Evolutionary conservation across 2,797 vertebrate genomes (phyloP), one percentile per base, ranked within the genome.

Genomic region (Hyperoplus immaculatus): DNA sequence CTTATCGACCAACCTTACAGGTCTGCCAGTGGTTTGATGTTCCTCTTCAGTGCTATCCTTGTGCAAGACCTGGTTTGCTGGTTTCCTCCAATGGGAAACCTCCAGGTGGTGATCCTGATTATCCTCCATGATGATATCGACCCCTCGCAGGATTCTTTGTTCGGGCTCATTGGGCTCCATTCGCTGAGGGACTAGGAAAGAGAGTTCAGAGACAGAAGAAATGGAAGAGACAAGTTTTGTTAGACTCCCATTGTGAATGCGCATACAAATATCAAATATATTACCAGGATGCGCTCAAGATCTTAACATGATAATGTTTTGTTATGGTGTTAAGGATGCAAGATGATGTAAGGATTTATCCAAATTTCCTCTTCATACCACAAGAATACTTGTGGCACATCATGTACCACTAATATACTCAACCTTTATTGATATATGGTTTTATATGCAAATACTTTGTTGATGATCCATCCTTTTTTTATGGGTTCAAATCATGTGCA

Each of bases 121-220:
- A 29, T 29, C 29, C 86, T 85, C 66, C 29, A 36, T 75, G 68
- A 83, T 54, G 6, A 36, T 42, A 69, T 47, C 14, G 55, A 69
- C 62, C 80, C 81, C 47, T 41, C 70, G 69, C 75, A 84, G 64
- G 79, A 66, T 57, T 64, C 66, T 41, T 61, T 1, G 1, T 67
- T 89, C 81, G 71, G 87, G 67, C 82, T 91, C 87, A 78, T 81
- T 72, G 75, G 69, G 62, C 67, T 70, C 73, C 7, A 0, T 68
- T 80, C 82, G 49, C 75, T 72, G 80, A 62, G 47, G 39, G 85
- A 63, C 77, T 42, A 50, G 55, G 56, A 77, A 57, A 54, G 61
- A 36, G 51, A 65, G 72, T 69, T 72, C 55, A 76, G 41, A 64
- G 72, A 51, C 0, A 72, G 42, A 76, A 46, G 8, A 66, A 49